Evolutionary conservation across 2,797 vertebrate genomes (phyloP).

Genomic region (Spinus olivaceus): DNA sequence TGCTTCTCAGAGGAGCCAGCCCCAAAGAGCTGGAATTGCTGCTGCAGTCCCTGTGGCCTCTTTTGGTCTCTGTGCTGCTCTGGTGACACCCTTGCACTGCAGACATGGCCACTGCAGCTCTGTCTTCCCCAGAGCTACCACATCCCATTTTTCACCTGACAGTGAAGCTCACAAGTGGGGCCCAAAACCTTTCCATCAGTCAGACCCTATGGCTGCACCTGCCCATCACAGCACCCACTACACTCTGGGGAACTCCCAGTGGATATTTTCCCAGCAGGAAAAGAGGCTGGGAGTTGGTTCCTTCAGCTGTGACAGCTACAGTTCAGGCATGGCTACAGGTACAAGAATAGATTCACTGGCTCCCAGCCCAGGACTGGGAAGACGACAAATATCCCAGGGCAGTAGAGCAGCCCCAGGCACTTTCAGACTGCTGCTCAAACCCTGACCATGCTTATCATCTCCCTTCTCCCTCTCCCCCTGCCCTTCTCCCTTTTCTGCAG

Average conservation of each 20-base stretch:
- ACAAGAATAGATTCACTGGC: background rate
- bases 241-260: background rate
- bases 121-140: background rate
- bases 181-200: background rate
- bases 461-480: background rate
- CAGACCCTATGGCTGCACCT: background rate
- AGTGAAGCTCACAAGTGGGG: background rate
- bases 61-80: background rate
- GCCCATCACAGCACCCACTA: background rate
- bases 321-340: background rate
- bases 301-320: background rate
- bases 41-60: background rate
- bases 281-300: background rate
- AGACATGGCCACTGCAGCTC: background rate
- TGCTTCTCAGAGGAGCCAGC: background rate
- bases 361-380: background rate
- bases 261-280: background rate
- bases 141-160: background rate
- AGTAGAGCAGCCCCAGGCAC: background rate
- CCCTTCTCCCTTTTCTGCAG: background rate
- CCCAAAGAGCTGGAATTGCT: background rate
- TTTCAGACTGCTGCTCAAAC: background rate
- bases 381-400: background rate
- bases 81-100: background rate
- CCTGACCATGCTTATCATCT: background rate